Base-by-base conservation (phyloP, 2,797 vertebrate genomes). In the Centroberyx gerrardi region DNA sequence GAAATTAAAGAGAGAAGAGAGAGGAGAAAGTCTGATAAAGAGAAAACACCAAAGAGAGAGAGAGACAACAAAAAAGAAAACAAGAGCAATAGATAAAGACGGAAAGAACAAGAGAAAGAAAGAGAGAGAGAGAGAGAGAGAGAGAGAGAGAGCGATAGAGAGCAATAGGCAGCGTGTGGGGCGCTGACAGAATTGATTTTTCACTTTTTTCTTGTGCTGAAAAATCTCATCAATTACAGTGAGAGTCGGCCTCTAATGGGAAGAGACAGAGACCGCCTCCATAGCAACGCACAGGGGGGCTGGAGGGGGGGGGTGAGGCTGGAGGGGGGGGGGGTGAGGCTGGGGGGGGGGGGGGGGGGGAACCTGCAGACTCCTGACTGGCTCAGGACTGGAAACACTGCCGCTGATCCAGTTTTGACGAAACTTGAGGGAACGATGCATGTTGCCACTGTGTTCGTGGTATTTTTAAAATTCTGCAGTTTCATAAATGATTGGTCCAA, bases 221-320 rank as follows among this genome's bases (percentile, higher is more conserved):
- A 63, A 74, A 72, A 73, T 62, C 73, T 76, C 76, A 72, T 80
- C 80, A 60, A 78, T 52, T 10, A 38, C 36, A 54, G 58, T 10
- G 42, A 62, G 36, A 61, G 70, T 31, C 66, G 36, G 56, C 51
- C 53, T 15, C 3, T 86, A 68, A 88, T 56, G 59, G 72, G 62
- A 84, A 69, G 74, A 78, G 86, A 85, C 84, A 69, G 42, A 48
- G 31, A 5, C 22, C 53, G 0, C 38, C 44, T 49, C 59, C 27
- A 28, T n/a, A n/a, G n/a, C n/a, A n/a, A n/a, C n/a, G n/a, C 61
- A 22, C 22, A 22, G 22, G 22, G 22, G 22, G 22, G 22, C n/a
- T 22, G 22, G 1, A 1, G 22, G 22, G 22, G 22, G 22, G 22
- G 22, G 22, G 22, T n/a, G n/a, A n/a, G n/a, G n/a, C n/a, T n/a